Base-by-base conservation (phyloP, 2,797 vertebrate species). In the Borostomias antarcticus region DNA sequence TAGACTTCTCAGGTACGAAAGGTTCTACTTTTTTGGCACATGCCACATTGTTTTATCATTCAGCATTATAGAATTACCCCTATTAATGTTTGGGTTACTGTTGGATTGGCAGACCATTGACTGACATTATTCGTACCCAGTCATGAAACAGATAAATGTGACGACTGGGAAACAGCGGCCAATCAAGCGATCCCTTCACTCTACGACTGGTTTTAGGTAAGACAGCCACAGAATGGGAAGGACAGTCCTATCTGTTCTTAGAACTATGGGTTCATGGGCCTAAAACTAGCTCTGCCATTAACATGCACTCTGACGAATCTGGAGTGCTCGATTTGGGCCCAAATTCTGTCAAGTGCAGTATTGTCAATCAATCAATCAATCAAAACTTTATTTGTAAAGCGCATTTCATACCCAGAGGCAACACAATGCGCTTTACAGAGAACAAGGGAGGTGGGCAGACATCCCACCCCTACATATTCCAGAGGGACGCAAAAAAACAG, bases 121-220 rank as follows among this genome's bases (percentile, higher is more conserved):
- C 17, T 29, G 15, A 45, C 15, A 28, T 30, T 25, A 3, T 53
- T 43, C 26, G 11, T 62, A 29, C n/a, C 62, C 85, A 99, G 97
- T 85, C 66, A 99, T 99, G 97, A 96, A 94, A 69, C 97, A 98
- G 87, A 93, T 92, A 79, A 99, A 99, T 62, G 84, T 96, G 45
- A 95, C 90, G 4, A 98, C 96, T 1, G 95, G 96, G 65, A 98
- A 94, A 76, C 94, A 97, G 79, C 92, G 96, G 58, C 93, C 95
- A 26, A 94, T 99, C 79, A 98, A 97, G 78, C 91, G 97, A 78
- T 96, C 96, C 57, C 91, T 96, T 6, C 96, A 96, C 85, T 96
- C 95, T 65, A 88, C 95, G 58, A 96, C 93, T 75, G 94, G 95
- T 70, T 99, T 98, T 90, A 96, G 96, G 96, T 98, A 89, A 86